phyloP scores from a whole-genome alignment of 2,113 vertebrate genomes.

The Etheostoma cragini region DNA sequence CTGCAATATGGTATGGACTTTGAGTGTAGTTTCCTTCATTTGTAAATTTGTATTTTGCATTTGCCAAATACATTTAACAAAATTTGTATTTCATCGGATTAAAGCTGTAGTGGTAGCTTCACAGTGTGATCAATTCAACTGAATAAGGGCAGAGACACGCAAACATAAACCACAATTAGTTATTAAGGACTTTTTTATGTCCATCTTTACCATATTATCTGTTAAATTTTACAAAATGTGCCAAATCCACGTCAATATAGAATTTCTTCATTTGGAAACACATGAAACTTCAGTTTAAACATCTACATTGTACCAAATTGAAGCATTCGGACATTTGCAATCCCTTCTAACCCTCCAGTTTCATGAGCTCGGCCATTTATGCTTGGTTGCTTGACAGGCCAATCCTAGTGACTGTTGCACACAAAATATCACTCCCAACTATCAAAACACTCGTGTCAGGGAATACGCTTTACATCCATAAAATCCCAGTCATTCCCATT shows the following conservation, averaged over 20 bases:
- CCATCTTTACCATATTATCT: background rate
- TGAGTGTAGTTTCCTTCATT: background rate
- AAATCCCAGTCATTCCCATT: conserved; percentile 7
- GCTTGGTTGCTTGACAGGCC: conserved; percentile 48
- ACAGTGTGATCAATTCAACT: background rate
- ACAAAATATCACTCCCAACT: conserved; percentile 50
- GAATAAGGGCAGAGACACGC: background rate
- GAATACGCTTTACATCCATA: conserved; percentile 18
- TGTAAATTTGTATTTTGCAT: background rate
- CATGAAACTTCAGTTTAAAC: conserved; percentile 1
- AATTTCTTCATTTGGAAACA: conserved; percentile 16
- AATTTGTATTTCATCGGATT: background rate
- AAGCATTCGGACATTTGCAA: conserved; percentile 21
- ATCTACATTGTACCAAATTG: background rate
- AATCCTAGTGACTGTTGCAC: conserved; percentile 51
- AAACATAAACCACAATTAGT: background rate
- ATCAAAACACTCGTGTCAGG: conserved; percentile 61
- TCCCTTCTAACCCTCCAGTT: conserved; percentile 16
- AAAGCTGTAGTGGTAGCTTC: background rate
- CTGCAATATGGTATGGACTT: background rate
- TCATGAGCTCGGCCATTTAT: conserved; percentile 21
- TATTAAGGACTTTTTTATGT: background rate
- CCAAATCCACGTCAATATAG: background rate
- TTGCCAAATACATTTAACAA: background rate
- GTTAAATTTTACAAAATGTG: background rate